phyloP scores from a whole-genome alignment of 2,797 vertebrate genomes.

The Sebastes minor region DNA sequence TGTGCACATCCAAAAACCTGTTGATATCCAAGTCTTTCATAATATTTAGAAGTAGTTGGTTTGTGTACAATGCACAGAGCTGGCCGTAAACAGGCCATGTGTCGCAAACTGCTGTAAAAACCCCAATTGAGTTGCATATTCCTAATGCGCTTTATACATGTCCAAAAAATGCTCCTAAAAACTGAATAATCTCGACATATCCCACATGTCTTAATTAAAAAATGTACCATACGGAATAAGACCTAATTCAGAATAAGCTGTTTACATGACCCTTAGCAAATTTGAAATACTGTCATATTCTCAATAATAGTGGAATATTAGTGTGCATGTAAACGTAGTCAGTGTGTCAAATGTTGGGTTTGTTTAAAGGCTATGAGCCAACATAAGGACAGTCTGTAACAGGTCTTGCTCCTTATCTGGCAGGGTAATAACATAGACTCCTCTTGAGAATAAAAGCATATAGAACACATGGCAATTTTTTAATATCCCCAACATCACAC shows the following conservation, averaged over 20 bases:
- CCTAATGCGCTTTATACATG: not conserved
- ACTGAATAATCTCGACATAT: rapidly evolving
- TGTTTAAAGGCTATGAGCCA: not conserved
- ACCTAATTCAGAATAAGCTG: not conserved
- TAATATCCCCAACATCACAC: conserved; percentile 29
- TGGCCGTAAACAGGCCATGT: not conserved
- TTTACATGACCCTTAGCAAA: not conserved
- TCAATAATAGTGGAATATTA: not conserved
- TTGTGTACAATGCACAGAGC: not conserved
- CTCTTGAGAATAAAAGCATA: not conserved
- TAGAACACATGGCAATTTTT: conserved; percentile 1
- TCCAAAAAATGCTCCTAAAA: not conserved
- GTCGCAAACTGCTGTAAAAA: not conserved
- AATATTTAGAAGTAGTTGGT: not conserved
- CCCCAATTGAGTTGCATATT: not conserved
- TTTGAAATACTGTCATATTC: not conserved
- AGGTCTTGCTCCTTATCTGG: not conserved
- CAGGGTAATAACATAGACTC: conserved; percentile 8
- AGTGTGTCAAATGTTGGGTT: not conserved
- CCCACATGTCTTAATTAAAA: not conserved
- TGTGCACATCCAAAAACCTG: too few relatives aligned
- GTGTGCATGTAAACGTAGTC: not conserved
- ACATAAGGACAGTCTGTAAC: not conserved
- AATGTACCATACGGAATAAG: not conserved
- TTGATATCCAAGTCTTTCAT: too few relatives aligned